Conservation (phyloP, 2,797 vertebrate genomes). For the Cryptoprocta ferox region DNA sequence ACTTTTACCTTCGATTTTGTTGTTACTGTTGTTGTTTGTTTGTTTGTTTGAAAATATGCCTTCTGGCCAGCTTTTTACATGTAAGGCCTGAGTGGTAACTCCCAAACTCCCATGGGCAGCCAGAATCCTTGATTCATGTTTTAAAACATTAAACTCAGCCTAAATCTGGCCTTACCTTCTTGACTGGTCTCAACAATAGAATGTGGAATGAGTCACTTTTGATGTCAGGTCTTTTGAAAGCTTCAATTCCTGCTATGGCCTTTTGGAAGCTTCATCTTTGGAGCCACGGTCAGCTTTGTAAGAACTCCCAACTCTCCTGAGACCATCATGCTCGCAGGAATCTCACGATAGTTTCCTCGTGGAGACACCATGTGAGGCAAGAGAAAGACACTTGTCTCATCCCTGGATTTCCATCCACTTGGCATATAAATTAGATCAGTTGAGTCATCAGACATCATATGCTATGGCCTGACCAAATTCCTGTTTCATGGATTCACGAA, state of each 20-base stretch:
- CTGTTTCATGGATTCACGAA: not conserved
- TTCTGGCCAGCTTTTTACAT: not conserved
- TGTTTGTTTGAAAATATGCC: not conserved
- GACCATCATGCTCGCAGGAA: not conserved
- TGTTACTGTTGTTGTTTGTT: not conserved
- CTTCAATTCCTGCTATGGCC: not conserved
- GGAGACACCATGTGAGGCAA: not conserved
- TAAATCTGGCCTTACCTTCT: not conserved
- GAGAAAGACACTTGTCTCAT: not conserved
- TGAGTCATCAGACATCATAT: not conserved
- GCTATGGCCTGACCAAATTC: not conserved
- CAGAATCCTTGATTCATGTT: not conserved
- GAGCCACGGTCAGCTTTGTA: not conserved
- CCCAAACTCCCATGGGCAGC: not conserved
- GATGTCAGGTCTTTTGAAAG: not conserved
- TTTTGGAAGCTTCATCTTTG: not conserved
- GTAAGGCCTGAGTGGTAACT: not conserved
- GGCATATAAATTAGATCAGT: not conserved
- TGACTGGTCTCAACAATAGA: not conserved
- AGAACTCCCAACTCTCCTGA: not conserved
- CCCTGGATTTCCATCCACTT: not conserved
- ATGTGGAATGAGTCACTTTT: not conserved
- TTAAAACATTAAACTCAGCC: not conserved
- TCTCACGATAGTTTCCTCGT: not conserved
- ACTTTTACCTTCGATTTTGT: not conserved